Conservation (phyloP, 2,888 invertebrate genomes). For the Rotaria sp. region DNA sequence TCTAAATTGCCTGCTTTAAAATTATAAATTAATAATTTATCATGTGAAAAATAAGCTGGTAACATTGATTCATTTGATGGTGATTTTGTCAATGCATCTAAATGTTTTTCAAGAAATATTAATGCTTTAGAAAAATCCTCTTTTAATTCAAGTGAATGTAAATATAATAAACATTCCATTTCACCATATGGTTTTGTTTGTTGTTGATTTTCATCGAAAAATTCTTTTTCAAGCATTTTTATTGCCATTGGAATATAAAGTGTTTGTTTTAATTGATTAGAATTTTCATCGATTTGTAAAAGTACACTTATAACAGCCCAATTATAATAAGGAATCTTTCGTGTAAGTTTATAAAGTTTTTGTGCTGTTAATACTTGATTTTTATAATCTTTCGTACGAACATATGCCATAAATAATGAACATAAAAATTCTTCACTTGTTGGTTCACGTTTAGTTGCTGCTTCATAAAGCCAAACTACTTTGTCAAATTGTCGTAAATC, state of each 20-base stretch:
- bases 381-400: slow-evolving; percentile 77
- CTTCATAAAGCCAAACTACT: slow-evolving; percentile 68
- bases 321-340: slow-evolving; percentile 87
- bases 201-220: slow-evolving; percentile 67
- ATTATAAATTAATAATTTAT: slow-evolving; percentile 3
- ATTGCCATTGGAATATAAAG: slow-evolving; percentile 79
- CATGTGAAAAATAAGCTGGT: not conserved
- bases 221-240: slow-evolving; percentile 82
- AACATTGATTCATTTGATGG: not conserved
- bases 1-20: not conserved
- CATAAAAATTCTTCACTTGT: slow-evolving; percentile 82
- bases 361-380: slow-evolving; percentile 82
- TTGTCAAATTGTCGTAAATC: slow-evolving; percentile 34
- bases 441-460: slow-evolving; percentile 70
- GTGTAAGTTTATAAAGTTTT: slow-evolving; percentile 76
- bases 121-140: not conserved
- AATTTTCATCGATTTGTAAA: slow-evolving; percentile 66
- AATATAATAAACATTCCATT: slow-evolving; percentile 19
- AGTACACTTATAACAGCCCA: slow-evolving; percentile 96
- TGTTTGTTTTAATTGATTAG: slow-evolving; percentile 51
- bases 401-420: slow-evolving; percentile 89
- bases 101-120: slow-evolving; percentile 7
- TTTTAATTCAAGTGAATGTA: not conserved
- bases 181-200: not conserved
- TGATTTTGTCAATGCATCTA: not conserved